These are phyloP conservation scores for Dryococelus australis DNA, from an alignment of 2,888 invertebrate species.

Conservation along the genomic window DNA sequence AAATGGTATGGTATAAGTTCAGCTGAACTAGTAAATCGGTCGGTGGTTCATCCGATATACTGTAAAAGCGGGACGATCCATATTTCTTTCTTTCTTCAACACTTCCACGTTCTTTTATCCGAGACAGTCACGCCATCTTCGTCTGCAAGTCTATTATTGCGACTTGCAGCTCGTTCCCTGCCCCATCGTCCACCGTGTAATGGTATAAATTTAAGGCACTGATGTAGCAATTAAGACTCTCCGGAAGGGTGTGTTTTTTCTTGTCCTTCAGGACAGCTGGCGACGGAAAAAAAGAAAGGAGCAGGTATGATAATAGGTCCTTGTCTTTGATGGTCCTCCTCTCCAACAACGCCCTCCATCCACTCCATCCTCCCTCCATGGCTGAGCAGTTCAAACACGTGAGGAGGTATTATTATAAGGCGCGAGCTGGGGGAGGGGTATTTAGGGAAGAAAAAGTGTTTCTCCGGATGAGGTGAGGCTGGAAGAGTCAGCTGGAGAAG, in stretches of 20 bases:
- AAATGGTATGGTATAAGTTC: neutral
- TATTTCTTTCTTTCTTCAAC: neutral
- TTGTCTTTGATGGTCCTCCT: neutral
- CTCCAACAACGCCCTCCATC: neutral
- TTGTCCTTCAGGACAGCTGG: neutral
- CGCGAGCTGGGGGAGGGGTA: neutral
- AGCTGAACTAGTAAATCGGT: neutral
- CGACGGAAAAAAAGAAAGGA: neutral
- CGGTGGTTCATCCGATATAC: neutral
- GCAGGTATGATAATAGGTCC: conserved; percentile 16
- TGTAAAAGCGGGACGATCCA: neutral
- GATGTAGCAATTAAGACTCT: conserved; percentile 8
- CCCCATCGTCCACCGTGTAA: neutral
- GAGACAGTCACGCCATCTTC: neutral
- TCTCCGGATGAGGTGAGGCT: neutral
- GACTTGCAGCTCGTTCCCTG: neutral
- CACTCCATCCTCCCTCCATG: neutral
- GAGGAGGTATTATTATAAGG: neutral
- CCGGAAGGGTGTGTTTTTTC: neutral
- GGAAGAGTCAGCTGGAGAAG: neutral
- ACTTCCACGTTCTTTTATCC: neutral
- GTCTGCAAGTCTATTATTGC: neutral
- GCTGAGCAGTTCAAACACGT: neutral
- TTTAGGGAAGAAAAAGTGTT: neutral
- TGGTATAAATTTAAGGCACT: neutral